Evolutionary conservation across 2,113 vertebrate species (phyloP).

Genomic region (Pyrgilauda ruficollis): DNA sequence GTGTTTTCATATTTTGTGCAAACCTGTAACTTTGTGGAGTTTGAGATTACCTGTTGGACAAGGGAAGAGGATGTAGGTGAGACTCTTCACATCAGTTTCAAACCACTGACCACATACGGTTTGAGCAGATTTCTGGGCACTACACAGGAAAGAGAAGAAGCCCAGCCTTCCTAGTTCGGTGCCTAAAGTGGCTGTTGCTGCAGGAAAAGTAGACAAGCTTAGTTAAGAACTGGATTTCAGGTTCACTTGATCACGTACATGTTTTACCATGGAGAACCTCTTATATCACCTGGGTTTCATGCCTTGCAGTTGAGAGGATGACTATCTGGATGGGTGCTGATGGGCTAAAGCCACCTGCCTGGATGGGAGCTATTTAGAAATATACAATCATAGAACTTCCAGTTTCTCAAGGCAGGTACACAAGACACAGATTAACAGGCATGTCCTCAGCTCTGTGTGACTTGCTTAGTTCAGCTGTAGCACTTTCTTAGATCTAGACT

Average conservation of each 20-base stretch:
- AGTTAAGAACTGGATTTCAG: not conserved
- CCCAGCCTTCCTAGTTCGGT: fast-evolving
- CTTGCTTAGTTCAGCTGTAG: not conserved
- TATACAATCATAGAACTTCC: not conserved
- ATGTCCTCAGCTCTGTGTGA: not conserved
- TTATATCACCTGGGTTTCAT: not conserved
- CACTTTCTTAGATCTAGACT: not conserved
- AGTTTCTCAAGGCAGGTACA: not conserved
- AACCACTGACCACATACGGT: fast-evolving
- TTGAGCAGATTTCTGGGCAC: not conserved
- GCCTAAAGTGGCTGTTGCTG: not conserved
- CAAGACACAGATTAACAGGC: not conserved
- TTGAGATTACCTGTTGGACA: not conserved
- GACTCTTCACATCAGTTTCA: not conserved
- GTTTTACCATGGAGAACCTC: not conserved
- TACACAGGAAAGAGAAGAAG: not conserved
- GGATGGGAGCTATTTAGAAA: not conserved
- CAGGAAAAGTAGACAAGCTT: not conserved
- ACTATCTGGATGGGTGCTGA: not conserved
- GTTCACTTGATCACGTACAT: not conserved
- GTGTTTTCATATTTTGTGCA: not conserved
- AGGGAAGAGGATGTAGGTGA: not conserved
- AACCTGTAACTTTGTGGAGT: not conserved
- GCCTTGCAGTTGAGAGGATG: not conserved
- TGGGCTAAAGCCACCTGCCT: not conserved